Evolutionary conservation across 2,797 vertebrate genomes (phyloP).

Genomic region (Podarcis lilfordi): DNA sequence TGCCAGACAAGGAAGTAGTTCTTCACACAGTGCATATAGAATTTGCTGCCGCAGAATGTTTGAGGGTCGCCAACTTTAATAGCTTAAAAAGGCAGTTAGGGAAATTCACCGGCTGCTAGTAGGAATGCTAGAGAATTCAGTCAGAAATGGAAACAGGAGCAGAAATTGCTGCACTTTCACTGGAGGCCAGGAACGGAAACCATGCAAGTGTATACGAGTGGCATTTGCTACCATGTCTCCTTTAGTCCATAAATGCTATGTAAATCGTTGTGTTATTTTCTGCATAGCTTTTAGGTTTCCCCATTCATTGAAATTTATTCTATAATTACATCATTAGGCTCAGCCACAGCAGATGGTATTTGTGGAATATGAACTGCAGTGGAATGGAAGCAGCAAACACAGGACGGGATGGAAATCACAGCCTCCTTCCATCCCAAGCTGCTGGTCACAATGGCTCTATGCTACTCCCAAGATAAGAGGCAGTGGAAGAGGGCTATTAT

Average conservation of each 20-base stretch:
- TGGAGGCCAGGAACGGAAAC: background rate
- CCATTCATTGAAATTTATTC: no score
- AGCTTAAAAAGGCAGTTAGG: background rate
- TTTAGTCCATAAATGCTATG: no score
- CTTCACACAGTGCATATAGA: background rate
- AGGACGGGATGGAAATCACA: background rate
- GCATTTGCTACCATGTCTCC: no score
- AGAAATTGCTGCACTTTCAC: background rate
- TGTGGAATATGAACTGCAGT: no score
- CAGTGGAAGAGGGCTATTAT: background rate
- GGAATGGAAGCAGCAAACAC: no score
- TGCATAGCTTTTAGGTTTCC: no score
- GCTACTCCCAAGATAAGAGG: background rate
- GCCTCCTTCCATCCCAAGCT: background rate
- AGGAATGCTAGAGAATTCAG: background rate
- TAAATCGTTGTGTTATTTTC: no score
- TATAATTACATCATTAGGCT: no score
- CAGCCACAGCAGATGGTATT: no score
- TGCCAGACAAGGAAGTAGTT: background rate
- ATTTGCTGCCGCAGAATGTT: background rate
- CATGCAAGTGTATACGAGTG: no score
- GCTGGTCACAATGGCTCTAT: background rate
- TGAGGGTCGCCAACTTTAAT: background rate
- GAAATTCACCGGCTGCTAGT: background rate
- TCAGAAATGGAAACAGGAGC: background rate